These are phyloP conservation scores for Geotrupes spiniger DNA, from an alignment of 2,888 invertebrate genomes.

Conservation along the genomic window DNA sequence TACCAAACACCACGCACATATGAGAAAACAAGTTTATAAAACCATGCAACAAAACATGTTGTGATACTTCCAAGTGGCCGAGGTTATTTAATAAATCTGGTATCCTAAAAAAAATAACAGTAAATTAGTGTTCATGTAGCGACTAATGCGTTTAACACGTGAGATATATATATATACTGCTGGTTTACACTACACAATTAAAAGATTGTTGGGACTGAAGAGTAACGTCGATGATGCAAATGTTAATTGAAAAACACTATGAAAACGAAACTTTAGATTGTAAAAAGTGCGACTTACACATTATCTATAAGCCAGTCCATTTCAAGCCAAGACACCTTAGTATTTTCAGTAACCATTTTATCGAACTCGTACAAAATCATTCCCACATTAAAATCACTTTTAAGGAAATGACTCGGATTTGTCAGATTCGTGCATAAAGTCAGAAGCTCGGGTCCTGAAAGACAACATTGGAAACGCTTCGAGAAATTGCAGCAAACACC, in stretches of 20 bases:
- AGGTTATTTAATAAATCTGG: slow-evolving; percentile 58
- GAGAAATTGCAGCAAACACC: slow-evolving; percentile 26
- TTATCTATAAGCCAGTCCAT: slow-evolving; percentile 65
- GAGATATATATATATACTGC: no score
- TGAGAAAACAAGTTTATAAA: slow-evolving; percentile 57
- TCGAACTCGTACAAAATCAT: slow-evolving; percentile 62
- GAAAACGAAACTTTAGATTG: not conserved
- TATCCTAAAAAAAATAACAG: slow-evolving; percentile 54
- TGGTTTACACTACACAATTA: no score
- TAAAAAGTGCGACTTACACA: slow-evolving; percentile 54
- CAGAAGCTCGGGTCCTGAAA: slow-evolving; percentile 50
- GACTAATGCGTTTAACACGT: not conserved
- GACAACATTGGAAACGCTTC: not conserved
- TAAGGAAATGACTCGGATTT: slow-evolving; percentile 65
- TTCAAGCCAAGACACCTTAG: slow-evolving; percentile 67
- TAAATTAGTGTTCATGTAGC: not conserved
- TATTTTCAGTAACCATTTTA: slow-evolving; percentile 57
- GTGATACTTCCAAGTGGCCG: slow-evolving; percentile 54
- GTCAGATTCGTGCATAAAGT: slow-evolving; percentile 50
- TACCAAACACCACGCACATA: slow-evolving; percentile 66
- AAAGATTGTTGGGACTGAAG: no score
- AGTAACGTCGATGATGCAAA: not conserved
- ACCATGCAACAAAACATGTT: slow-evolving; percentile 54
- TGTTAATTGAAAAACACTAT: not conserved
- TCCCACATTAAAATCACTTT: slow-evolving; percentile 56